A percentile compares a stretch with the other conserved stretches of the same genome.
Evolutionary conservation across 2,113 vertebrate species (phyloP).

Genomic region (Scomber japonicus): DNA sequence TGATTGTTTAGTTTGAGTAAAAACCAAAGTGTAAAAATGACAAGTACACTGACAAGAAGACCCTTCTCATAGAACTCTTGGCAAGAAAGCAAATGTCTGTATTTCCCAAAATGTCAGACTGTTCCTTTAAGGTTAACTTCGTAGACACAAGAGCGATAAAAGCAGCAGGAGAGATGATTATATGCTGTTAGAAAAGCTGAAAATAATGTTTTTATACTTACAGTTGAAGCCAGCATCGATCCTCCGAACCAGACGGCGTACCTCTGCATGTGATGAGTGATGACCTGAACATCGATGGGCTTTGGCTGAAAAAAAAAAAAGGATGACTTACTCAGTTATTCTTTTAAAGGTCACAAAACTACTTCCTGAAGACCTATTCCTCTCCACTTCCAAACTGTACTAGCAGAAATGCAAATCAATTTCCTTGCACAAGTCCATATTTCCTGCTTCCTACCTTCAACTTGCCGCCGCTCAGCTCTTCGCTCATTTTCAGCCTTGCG

Average conservation of each 20-base stretch:
- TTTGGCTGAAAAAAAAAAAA: constrained; percentile 86
- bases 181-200: background rate
- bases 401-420: background rate
- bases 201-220: constrained; percentile 64
- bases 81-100: no score
- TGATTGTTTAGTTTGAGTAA: no score
- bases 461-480: constrained; percentile 96
- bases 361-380: background rate
- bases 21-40: no score
- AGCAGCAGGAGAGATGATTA: background rate
- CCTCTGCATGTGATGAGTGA: constrained; percentile 97
- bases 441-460: constrained; percentile 87
- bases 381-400: background rate
- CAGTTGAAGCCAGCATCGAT: constrained; percentile 95
- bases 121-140: no score
- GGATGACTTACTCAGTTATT: background rate
- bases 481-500: constrained; percentile 95
- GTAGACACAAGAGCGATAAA: no score
- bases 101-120: no score
- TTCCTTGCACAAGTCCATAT: no score
- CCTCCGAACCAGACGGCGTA: constrained; percentile 97
- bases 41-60: no score
- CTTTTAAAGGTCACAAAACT: background rate
- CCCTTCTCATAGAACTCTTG: no score
- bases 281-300: constrained; percentile 95